Conservation (phyloP, 1,140 invertebrate species). For the Vollenhovia emeryi region DNA sequence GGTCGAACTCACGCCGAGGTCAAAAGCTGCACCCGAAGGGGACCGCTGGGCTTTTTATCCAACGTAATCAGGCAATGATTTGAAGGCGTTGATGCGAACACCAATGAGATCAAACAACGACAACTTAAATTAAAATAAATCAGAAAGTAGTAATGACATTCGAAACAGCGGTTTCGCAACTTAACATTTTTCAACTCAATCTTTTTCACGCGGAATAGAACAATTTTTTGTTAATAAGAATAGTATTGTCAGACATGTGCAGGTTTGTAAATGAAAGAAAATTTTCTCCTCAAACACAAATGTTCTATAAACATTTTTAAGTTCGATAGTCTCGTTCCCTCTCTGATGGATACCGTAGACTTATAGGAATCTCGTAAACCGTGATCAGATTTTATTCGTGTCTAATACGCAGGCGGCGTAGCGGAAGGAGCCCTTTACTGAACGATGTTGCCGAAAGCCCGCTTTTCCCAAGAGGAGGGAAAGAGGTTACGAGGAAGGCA, state of each 20-base stretch:
- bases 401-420: conserved; percentile 45
- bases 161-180: not conserved
- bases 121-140: not conserved
- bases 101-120: conserved; percentile 15
- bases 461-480: conserved; percentile 74
- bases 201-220: not conserved
- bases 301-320: not conserved
- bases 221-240: not conserved
- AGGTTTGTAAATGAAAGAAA: not conserved
- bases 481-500: conserved; percentile 72
- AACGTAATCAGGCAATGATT: conserved; percentile 64
- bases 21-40: conserved; percentile 62
- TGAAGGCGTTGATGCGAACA: conserved; percentile 52
- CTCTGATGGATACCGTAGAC: not conserved
- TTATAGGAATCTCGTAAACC: not conserved
- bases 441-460: conserved; percentile 64
- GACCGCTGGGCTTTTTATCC: conserved; percentile 65
- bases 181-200: not conserved
- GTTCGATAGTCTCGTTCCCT: not conserved
- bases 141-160: not conserved
- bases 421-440: conserved; percentile 64
- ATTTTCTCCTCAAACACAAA: not conserved
- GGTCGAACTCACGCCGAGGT: conserved; percentile 56
- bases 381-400: conserved; percentile 68
- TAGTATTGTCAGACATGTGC: not conserved